Conservation (phyloP, 2,113 vertebrate species). For the Thamnaconus septentrionalis region DNA sequence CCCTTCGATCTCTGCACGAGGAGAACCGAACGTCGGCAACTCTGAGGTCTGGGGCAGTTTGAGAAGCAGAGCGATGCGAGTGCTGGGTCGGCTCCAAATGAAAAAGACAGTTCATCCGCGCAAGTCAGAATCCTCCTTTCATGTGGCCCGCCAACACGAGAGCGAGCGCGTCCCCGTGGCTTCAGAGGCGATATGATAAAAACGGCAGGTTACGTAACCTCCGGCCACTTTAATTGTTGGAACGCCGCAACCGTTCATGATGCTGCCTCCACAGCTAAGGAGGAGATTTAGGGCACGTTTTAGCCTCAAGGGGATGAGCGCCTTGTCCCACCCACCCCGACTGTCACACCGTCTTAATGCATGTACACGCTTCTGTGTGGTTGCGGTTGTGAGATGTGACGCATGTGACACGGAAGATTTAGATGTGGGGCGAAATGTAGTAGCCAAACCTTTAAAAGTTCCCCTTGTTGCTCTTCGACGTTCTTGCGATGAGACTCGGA, state of each 20-base stretch:
- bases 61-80: constrained; percentile 9
- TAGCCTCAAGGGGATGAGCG: constrained; percentile 55
- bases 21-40: constrained; percentile 8
- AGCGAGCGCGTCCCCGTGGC: constrained; percentile 23
- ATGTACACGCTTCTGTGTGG: constrained; percentile 25
- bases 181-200: constrained; percentile 4
- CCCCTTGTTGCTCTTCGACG: constrained; percentile 34
- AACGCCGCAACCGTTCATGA: constrained; percentile 39
- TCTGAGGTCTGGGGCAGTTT: constrained; percentile 14
- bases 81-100: constrained; percentile 32
- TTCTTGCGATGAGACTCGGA: constrained; percentile 25
- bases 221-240: constrained; percentile 45
- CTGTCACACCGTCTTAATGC: constrained; percentile 52
- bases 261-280: constrained; percentile 34
- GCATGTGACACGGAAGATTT: constrained; percentile 32
- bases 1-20: constrained; percentile 7
- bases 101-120: constrained; percentile 39
- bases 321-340: constrained; percentile 9
- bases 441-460: constrained; percentile 64
- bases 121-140: constrained; percentile 46
- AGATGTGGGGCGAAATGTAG: constrained; percentile 18
- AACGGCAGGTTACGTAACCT: constrained; percentile 49
- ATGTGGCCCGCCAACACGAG: constrained; percentile 20
- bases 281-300: constrained; percentile 64
- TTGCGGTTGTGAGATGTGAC: constrained; percentile 21